These are phyloP conservation scores for Donacobius atricapilla DNA, from an alignment of 2,113 vertebrate species.

Conservation along the genomic window DNA sequence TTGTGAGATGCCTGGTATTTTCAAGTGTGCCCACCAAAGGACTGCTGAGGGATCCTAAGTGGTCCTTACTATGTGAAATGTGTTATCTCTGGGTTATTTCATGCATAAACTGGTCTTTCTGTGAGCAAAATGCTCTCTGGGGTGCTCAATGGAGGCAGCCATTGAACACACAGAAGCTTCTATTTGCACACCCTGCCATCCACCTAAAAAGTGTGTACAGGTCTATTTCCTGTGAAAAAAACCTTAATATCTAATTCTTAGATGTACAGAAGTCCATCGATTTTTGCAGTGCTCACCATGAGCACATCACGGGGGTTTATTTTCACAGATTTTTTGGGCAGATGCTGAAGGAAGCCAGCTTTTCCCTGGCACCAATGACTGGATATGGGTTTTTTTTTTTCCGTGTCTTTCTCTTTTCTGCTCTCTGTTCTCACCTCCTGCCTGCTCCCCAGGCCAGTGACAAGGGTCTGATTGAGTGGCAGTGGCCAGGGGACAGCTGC, in stretches of 20 bases:
- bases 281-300: not conserved
- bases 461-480: not conserved
- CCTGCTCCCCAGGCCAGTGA: accelerated
- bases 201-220: not conserved
- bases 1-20: not conserved
- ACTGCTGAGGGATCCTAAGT: not conserved
- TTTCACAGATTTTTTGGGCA: not conserved
- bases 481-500: not conserved
- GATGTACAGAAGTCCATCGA: not conserved
- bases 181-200: not conserved
- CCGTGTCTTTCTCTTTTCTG: not conserved
- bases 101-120: not conserved
- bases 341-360: not conserved
- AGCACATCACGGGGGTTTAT: not conserved
- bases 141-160: not conserved
- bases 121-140: not conserved
- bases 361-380: not conserved
- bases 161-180: not conserved
- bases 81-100: not conserved
- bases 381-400: accelerated
- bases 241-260: not conserved
- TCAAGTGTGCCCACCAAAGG: conserved; percentile 1
- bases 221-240: not conserved
- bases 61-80: not conserved
- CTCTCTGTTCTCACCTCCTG: not conserved